Conservation (phyloP, 2,888 invertebrate genomes). For the Mythimna pallens region DNA sequence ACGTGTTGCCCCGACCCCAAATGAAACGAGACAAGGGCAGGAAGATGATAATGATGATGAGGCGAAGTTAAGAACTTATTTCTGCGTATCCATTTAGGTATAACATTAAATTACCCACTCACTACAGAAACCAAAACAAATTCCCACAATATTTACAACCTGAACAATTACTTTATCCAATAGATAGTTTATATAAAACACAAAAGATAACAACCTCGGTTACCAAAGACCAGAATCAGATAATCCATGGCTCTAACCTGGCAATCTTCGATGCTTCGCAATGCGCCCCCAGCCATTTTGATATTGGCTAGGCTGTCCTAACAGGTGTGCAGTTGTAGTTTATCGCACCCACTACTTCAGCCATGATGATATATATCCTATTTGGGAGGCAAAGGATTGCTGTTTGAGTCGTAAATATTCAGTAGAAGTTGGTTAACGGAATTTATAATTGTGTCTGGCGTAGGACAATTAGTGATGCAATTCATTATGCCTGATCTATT, state of each 20-base stretch:
- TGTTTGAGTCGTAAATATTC: slow-evolving; percentile 55
- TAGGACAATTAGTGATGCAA: slow-evolving; percentile 40
- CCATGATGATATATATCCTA: slow-evolving; percentile 52
- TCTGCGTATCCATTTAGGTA: too few relatives aligned
- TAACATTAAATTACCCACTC: background rate
- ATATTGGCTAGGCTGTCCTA: slow-evolving; percentile 27
- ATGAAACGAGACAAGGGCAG: background rate
- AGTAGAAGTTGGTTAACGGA: slow-evolving; percentile 46
- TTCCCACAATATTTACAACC: slow-evolving; percentile 34
- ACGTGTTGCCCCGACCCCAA: too few relatives aligned
- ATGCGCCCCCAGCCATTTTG: slow-evolving; percentile 54
- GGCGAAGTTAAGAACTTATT: background rate
- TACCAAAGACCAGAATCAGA: slow-evolving; percentile 51
- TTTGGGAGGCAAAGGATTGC: slow-evolving; percentile 48
- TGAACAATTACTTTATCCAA: slow-evolving; percentile 23
- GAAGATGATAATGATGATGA: too few relatives aligned
- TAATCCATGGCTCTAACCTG: slow-evolving; percentile 44
- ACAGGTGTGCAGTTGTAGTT: slow-evolving; percentile 58
- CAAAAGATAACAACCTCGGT: slow-evolving; percentile 50
- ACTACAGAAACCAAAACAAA: slow-evolving; percentile 2
- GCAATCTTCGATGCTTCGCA: slow-evolving; percentile 56
- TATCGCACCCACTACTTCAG: slow-evolving; percentile 50
- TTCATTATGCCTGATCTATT: slow-evolving; percentile 18
- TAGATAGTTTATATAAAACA: slow-evolving; percentile 26
- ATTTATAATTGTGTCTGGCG: slow-evolving; percentile 41